Evolutionary conservation across 1,140 invertebrate species (phyloP), one percentile per base, ranked within the genome.

Genomic region (Temnothorax longispinosus): DNA sequence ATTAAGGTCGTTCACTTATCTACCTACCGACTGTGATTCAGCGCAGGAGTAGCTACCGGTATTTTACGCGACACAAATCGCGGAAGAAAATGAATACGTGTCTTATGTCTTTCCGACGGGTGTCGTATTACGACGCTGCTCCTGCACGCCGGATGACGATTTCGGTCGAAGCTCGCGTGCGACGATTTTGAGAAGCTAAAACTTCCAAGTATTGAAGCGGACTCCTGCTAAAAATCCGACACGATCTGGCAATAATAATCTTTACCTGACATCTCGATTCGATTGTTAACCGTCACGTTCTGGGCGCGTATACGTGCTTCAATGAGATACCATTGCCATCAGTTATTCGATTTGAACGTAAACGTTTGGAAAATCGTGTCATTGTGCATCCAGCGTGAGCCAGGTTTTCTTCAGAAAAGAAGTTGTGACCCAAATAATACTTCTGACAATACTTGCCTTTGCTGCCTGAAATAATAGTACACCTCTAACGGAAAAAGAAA

Each of bases 1-100:
- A 60, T 84, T 84, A 84, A 84, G 80, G 80, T 84, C 69, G 47
- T 67, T 64, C 78, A 84, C 56, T 85, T 50, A 85, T n/a, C 35
- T 72, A 76, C n/a, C 65, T 41, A 60, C 41, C 27, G 41, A 56
- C 21, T 65, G 21, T 38, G 64, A 50, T 72, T 27, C 64, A 71
- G 41, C n/a, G 13, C 35, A 74, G 13, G 18, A 52, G 54, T 60
- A 75, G 3, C 58, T 60, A 41, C 60, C n/a, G 65, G 87, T 35
- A 47, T 81, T 69, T 50, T 50, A 41, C 38, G 62, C 13, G 47
- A 18, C 35, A 52, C 65, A 21, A 71, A 54, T 84, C 32, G 32
- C 41, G 41, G 41, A 74, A 47, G 69, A 60, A 84, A 84, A 75
- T 74, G 41, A 84, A 75, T 47, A 32, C 6, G 52, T 50, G 69